Base-by-base conservation (phyloP, 2,797 vertebrate genomes). In the Acestrorhynchus altus region DNA sequence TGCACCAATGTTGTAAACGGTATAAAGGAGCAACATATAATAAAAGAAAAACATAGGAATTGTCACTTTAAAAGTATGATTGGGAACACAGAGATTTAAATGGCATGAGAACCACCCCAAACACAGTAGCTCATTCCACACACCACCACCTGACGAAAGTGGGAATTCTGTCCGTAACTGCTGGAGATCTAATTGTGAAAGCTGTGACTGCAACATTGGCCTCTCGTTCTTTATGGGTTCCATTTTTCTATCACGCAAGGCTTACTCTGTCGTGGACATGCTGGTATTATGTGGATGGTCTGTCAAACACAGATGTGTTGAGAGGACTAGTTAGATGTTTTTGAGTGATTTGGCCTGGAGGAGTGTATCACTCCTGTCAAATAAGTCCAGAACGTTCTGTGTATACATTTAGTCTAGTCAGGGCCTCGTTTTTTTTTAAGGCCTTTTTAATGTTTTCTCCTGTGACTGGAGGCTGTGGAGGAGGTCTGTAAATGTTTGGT, bases 361-460 rank as follows among this genome's bases (percentile, higher is more conserved):
- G 11, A 72, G 31, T 59, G 39, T 22, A 16, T 47, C 64, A 49
- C 15, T 47, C 4, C 20, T 76, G 72, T 71, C 39, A 80, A 69
- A 70, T 54, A 68, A 31, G 64, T 74, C 65, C 16, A 44, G 44
- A 46, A 24, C 40, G 51, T 74, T 66, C 52, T 46, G 31, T 65
- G 72, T 72, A 18, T 76, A 35, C 77, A 40, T 79, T 61, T 76
- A 47, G 77, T 82, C 57, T 63, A 35, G 64, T 64, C 56, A 28
- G 10, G 31, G 15, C 31, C 39, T 24, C 11, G n/a, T n/a, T n/a
- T 39, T 35, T 74, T 35, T 24, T 20, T 20, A 16, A 47, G 52
- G 31, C 28, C 35, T 60, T 13, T 57, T 65, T 47, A 35, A 1
- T 46, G 7, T 22, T 63, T 52, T 52, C 24, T 67, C 63, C 52